Conservation (phyloP, 2,888 invertebrate genomes). For the Chorisops tibialis region DNA sequence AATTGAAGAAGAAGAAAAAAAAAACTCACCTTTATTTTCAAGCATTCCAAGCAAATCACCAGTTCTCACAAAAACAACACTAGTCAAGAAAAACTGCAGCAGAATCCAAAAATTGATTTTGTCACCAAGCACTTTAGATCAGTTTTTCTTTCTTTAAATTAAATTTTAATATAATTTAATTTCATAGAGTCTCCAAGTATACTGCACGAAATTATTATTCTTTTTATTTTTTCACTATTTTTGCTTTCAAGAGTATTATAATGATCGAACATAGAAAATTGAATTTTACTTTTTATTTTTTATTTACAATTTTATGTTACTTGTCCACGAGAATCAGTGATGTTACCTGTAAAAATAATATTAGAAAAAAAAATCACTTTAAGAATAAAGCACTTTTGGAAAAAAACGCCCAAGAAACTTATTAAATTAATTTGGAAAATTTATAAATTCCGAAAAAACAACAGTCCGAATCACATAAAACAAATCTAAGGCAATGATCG, state of each 20-base stretch:
- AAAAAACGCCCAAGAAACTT: not conserved
- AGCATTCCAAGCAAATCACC: conserved; percentile 22
- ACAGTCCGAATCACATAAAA: conserved; percentile 16
- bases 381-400: not conserved
- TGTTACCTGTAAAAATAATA: conserved; percentile 20
- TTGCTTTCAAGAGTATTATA: too few relatives aligned
- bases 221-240: too few relatives aligned
- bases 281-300: too few relatives aligned
- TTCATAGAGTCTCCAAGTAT: not conserved
- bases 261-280: too few relatives aligned
- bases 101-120: too few relatives aligned
- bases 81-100: not conserved
- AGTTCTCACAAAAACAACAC: not conserved
- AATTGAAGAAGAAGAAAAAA: not conserved
- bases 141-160: not conserved
- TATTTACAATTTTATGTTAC: too few relatives aligned
- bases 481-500: not conserved
- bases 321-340: not conserved
- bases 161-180: not conserved
- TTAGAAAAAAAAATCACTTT: conserved; percentile 15
- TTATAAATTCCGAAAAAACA: conserved; percentile 8
- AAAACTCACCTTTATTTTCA: conserved; percentile 18
- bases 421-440: conserved; percentile 6
- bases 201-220: not conserved
- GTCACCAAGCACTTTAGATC: not conserved